Base-by-base conservation (phyloP, 2,888 invertebrate species). In the Phyto melanocephala region DNA sequence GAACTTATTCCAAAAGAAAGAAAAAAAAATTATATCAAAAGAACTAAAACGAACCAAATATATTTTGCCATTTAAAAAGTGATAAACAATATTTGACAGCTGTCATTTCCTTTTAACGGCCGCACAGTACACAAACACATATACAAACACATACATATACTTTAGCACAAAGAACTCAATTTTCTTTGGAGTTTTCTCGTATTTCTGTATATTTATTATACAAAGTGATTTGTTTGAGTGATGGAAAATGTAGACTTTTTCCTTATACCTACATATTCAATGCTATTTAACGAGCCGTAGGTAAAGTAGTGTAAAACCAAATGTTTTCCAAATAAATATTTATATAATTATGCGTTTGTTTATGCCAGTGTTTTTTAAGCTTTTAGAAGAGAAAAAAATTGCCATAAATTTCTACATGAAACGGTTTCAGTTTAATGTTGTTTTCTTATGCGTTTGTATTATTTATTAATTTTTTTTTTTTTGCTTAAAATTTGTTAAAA, bases 71-170 rank as follows among this genome's bases (percentile, higher is more conserved):
- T 75, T 75, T 75, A 24, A 35, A 65, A 72, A 75, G 60, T 78
- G 70, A 74, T 79, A 72, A 84, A 81, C 84, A 84, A 76, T 6
- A 76, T 81, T 81, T 81, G 84, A 81, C 81, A 84, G 84, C 84
- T 84, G 84, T 84, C 84, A 84, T 58, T 81, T 76, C 54, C 47
- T 33, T 71, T 72, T 58, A 45, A 37, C 20, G 42, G 13, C 40
- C 42, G 45, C 54, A 47, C 62, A 58, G 65, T 56, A 72, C 37
- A 67, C 6, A 33, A 3, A 56, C 11, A 20, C 37, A 54, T 7
- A 10, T 8, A 50, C 28, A 56, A 28, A 65, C 28, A 65, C 40
- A 68, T 42, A n/a, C n/a, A n/a, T n/a, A n/a, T n/a, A 62, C 13
- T 8, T 3, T 11, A 8, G 15, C 47, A 54, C 35, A 54, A 80